phyloP scores from a whole-genome alignment of 2,113 vertebrate species.

The Cichladusa arquata region DNA sequence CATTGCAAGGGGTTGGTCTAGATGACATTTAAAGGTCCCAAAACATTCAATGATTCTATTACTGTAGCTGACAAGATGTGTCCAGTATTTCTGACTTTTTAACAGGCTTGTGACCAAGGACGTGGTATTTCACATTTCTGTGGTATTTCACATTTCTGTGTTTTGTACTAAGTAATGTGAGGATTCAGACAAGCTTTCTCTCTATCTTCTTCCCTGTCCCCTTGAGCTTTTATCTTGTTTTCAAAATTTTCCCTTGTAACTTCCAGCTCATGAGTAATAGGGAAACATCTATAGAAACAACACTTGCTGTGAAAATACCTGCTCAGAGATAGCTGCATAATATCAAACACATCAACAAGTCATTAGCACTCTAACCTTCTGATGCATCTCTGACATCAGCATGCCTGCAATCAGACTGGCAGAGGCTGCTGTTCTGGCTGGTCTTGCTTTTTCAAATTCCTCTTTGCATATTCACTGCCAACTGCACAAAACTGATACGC shows the following conservation, averaged over 20 bases:
- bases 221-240: neutral
- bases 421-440: slow-evolving; percentile 49
- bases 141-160: neutral
- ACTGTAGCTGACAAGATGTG: neutral
- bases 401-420: slow-evolving; percentile 40
- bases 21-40: neutral
- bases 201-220: neutral
- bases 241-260: slow-evolving; percentile 27
- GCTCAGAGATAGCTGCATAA: neutral
- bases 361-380: slow-evolving; percentile 40
- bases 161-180: neutral
- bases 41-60: neutral
- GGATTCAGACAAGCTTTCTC: neutral
- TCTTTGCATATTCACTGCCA: slow-evolving; percentile 52
- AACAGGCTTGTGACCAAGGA: neutral
- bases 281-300: slow-evolving; percentile 12
- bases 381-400: slow-evolving; percentile 24
- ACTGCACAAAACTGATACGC: slow-evolving; percentile 28
- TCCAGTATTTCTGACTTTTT: neutral
- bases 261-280: neutral
- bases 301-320: neutral
- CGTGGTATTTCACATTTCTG: neutral
- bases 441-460: slow-evolving; percentile 62
- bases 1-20: neutral
- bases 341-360: slow-evolving; percentile 37